A percentile compares a stretch with the other conserved stretches of the same genome.
phyloP scores from a whole-genome alignment of 2,113 vertebrate species.

The Ammodramus savannarum region DNA sequence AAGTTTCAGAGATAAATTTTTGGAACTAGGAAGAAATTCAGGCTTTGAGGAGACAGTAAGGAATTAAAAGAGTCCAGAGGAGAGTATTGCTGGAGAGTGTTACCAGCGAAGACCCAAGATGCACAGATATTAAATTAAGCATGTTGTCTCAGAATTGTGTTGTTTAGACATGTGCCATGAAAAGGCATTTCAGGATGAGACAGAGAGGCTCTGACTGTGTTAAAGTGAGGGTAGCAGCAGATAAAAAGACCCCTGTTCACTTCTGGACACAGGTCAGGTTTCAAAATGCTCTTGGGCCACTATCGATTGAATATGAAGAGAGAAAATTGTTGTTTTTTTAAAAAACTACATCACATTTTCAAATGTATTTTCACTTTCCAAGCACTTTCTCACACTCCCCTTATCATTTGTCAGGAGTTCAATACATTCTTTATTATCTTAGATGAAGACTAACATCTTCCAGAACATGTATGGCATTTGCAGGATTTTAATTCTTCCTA shows the following conservation, averaged over 20 bases:
- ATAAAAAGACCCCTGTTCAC: background rate
- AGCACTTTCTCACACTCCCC: background rate
- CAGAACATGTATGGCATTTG: background rate
- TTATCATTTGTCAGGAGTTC: background rate
- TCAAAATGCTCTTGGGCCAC: background rate
- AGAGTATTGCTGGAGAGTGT: background rate
- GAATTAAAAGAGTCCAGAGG: slow-evolving; percentile 1
- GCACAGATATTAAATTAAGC: background rate
- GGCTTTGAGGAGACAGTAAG: slow-evolving; percentile 8
- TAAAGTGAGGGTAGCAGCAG: background rate
- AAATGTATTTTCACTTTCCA: background rate
- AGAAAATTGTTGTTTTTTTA: background rate
- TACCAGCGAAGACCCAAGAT: background rate
- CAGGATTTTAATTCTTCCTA: background rate
- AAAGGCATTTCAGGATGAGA: background rate
- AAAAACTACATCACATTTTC: background rate
- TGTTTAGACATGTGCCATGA: background rate
- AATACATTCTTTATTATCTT: background rate
- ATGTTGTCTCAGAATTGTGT: background rate
- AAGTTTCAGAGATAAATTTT: slow-evolving; percentile 40
- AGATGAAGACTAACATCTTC: background rate
- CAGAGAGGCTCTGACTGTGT: background rate
- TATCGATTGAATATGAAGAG: background rate
- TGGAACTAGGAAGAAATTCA: slow-evolving; percentile 14
- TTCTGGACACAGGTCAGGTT: background rate